Conservation (phyloP, 2,888 invertebrate species). For the Encarsia formosa region DNA sequence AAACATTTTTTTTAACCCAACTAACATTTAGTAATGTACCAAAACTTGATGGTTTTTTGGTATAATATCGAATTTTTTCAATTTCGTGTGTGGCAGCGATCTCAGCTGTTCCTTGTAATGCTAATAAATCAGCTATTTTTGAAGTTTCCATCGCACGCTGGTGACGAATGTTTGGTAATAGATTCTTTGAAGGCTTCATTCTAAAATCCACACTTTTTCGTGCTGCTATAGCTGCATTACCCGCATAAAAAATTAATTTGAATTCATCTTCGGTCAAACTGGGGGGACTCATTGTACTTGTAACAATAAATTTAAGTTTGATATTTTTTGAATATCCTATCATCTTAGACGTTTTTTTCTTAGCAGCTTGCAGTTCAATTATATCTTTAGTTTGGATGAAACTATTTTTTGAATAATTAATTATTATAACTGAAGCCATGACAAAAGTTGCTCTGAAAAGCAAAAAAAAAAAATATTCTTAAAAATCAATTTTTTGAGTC, state of each 20-base stretch:
- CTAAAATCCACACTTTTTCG: slow-evolving; percentile 57
- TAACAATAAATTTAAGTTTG: too few relatives aligned
- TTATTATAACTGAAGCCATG: slow-evolving; percentile 54
- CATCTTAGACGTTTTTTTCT: too few relatives aligned
- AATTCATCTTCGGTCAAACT: slow-evolving; percentile 44
- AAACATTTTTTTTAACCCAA: slow-evolving; percentile 28
- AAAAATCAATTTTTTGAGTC: too few relatives aligned
- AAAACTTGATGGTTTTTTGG: slow-evolving; percentile 35
- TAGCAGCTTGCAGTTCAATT: too few relatives aligned
- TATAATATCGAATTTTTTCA: slow-evolving; percentile 48
- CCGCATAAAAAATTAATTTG: slow-evolving; percentile 55
- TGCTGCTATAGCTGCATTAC: slow-evolving; percentile 57
- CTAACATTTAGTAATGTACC: slow-evolving; percentile 41
- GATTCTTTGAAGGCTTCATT: slow-evolving; percentile 53
- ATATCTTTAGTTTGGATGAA: slow-evolving; percentile 43
- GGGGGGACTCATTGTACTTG: too few relatives aligned
- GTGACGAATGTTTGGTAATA: slow-evolving; percentile 66
- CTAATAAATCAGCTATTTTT: slow-evolving; percentile 59
- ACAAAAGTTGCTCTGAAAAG: slow-evolving; percentile 54
- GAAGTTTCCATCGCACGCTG: slow-evolving; percentile 67
- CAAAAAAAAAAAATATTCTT: too few relatives aligned
- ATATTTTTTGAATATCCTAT: too few relatives aligned
- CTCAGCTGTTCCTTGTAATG: slow-evolving; percentile 65
- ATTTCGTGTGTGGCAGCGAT: slow-evolving; percentile 65
- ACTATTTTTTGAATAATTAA: slow-evolving; percentile 51